Evolutionary conservation across 2,113 vertebrate genomes (phyloP).

Genomic region (Engystomops pustulosus): DNA sequence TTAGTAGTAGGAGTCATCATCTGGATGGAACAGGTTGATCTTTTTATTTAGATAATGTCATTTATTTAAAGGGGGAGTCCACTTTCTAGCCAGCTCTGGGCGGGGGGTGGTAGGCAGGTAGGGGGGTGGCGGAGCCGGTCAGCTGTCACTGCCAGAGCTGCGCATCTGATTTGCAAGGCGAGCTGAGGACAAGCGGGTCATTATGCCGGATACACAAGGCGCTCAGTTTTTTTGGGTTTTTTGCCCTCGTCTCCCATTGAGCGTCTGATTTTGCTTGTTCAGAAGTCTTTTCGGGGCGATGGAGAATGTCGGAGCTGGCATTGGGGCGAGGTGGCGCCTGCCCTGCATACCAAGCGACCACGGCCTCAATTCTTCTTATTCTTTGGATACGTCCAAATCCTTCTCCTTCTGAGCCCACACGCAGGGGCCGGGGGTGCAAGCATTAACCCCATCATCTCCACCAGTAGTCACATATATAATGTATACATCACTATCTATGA

Average conservation of each 20-base stretch:
- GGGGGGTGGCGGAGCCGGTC: background rate
- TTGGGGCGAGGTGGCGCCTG: slow-evolving; percentile 56
- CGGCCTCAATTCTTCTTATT: slow-evolving; percentile 23
- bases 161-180: slow-evolving; percentile 35
- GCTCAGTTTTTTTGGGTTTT: background rate
- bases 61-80: too few species aligned
- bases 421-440: background rate
- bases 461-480: background rate
- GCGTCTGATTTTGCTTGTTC: slow-evolving; percentile 39
- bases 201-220: slow-evolving; percentile 8
- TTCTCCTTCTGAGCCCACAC: background rate
- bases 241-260: background rate
- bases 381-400: background rate
- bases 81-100: too few species aligned
- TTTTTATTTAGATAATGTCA: too few species aligned
- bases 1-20: too few species aligned
- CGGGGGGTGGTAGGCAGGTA: too few species aligned
- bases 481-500: too few species aligned
- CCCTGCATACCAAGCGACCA: slow-evolving; percentile 47
- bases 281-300: slow-evolving; percentile 34
- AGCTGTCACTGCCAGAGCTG: background rate
- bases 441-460: background rate
- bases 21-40: too few species aligned
- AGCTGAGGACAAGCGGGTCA: slow-evolving; percentile 26
- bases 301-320: slow-evolving; percentile 42